These are phyloP conservation scores for Chamaea fasciata DNA, from an alignment of 2,113 vertebrate genomes.

Conservation along the genomic window DNA sequence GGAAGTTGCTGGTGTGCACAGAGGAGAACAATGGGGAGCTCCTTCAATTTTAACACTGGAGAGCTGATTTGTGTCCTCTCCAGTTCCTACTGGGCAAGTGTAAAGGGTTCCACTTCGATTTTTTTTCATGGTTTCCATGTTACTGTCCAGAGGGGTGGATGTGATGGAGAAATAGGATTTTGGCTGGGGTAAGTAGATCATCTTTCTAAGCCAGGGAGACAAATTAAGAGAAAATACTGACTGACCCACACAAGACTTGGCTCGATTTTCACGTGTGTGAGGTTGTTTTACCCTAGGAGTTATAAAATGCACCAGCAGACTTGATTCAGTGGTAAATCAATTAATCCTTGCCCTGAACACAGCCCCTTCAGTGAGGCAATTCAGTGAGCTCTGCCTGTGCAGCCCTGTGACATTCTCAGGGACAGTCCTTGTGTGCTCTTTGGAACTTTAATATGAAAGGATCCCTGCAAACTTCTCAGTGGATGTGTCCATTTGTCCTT, in stretches of 20 bases:
- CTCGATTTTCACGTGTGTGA: fast-evolving
- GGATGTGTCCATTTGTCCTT: background rate
- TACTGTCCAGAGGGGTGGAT: background rate
- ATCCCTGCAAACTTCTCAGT: background rate
- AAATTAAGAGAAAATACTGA: background rate
- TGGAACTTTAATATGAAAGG: background rate
- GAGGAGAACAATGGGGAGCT: background rate
- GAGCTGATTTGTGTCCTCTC: background rate
- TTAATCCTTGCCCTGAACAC: background rate
- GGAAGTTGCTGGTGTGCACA: background rate
- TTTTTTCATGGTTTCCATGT: background rate
- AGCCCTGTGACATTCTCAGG: background rate
- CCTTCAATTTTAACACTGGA: background rate
- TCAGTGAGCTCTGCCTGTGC: background rate
- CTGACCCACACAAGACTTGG: background rate
- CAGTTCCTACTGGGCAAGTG: background rate
- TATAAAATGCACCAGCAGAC: background rate
- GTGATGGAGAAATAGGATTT: background rate
- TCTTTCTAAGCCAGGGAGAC: background rate
- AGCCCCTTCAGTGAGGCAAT: background rate
- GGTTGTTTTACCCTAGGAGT: background rate
- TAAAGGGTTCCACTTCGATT: background rate
- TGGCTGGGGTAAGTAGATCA: background rate
- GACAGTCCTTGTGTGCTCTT: background rate
- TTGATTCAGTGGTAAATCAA: background rate